Base-by-base conservation (phyloP, 1,140 invertebrate species). In the Zaprionus ghesquierei region DNA sequence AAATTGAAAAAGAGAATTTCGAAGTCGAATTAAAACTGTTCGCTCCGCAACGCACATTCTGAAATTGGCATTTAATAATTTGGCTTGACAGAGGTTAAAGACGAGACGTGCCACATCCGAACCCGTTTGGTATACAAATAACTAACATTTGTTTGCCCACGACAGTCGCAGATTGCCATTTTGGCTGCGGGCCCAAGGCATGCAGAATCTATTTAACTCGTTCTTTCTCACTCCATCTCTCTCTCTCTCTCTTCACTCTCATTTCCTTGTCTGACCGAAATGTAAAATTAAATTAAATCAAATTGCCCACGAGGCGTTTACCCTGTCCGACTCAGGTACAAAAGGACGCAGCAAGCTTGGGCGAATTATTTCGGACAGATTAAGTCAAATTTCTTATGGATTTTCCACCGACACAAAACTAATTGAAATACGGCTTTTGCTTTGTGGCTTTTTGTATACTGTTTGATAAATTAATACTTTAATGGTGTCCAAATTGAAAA, bases 201-300 rank as follows among this genome's bases (percentile, higher is more conserved):
- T 8, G 35, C 35, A 15, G n/a, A 41, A n/a, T 41, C 35, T 41
- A 41, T 15, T 41, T 41, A 41, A 41, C 31, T 33, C 12, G 12
- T 12, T 15, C 46, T 20, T 64, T 33, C 41, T 44, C 33, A 18
- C 20, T 25, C 25, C 5, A 33, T 12, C 31, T 0, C 10, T 29
- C 29, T 33, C 31, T 8, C 31, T 9, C 25, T 25, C 10, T n/a
- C n/a, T 6, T 38, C n/a, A 6, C n/a, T 38, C 13, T 13, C 12
- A 6, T 6, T 3, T 35, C n/a, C n/a, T 35, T 35, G 33, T 50
- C 61, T 61, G 35, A 33, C 33, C 13, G 59, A 69, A 54, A 49
- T 44, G 59, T 59, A 68, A 84, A 79, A 76, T 69, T 65, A 63
- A 56, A 76, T 69, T 41, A 22, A 54, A 31, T 55, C 12, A 50